These are phyloP conservation scores for Toxotes jaculatrix DNA, from an alignment of 2,113 vertebrate species.

Conservation along the genomic window DNA sequence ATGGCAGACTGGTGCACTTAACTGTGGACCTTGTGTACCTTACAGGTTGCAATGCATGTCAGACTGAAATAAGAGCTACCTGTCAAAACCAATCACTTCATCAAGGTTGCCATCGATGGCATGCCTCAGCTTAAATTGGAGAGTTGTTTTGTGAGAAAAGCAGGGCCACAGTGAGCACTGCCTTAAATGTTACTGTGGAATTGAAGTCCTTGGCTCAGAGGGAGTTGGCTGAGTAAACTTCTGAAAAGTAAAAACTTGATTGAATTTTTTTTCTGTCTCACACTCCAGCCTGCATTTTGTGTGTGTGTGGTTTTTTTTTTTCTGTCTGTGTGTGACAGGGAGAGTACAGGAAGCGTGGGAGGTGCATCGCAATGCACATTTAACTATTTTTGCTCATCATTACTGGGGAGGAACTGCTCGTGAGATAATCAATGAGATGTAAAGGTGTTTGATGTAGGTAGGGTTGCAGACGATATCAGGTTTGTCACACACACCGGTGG, in stretches of 20 bases:
- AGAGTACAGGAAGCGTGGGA: background rate
- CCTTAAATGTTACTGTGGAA: slow-evolving; percentile 50
- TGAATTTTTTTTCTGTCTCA: slow-evolving; percentile 8
- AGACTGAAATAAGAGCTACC: slow-evolving; percentile 47
- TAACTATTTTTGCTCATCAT: background rate
- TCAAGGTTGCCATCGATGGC: slow-evolving; percentile 46
- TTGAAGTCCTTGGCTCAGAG: slow-evolving; percentile 47
- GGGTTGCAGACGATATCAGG: slow-evolving; percentile 6
- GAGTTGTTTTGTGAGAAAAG: slow-evolving; percentile 37
- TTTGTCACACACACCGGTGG: slow-evolving; percentile 16
- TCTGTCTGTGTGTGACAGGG: background rate
- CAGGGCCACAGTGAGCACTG: background rate
- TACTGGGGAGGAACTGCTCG: background rate
- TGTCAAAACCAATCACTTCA: slow-evolving; percentile 64
- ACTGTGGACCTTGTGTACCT: slow-evolving; percentile 5
- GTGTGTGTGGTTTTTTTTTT: background rate
- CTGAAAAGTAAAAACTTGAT: slow-evolving; percentile 54
- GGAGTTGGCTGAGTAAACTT: slow-evolving; percentile 56
- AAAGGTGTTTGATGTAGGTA: slow-evolving; percentile 49
- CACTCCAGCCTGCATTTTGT: background rate
- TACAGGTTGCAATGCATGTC: slow-evolving; percentile 29
- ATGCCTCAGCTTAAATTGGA: slow-evolving; percentile 34
- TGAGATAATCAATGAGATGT: slow-evolving; percentile 34
- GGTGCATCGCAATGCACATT: background rate
- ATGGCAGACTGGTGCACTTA: slow-evolving; percentile 24